Percentiles rank a stretch among this genome's conserved stretches.
Conservation (phyloP, 2,888 invertebrate genomes). For the Nebria brevicollis region DNA sequence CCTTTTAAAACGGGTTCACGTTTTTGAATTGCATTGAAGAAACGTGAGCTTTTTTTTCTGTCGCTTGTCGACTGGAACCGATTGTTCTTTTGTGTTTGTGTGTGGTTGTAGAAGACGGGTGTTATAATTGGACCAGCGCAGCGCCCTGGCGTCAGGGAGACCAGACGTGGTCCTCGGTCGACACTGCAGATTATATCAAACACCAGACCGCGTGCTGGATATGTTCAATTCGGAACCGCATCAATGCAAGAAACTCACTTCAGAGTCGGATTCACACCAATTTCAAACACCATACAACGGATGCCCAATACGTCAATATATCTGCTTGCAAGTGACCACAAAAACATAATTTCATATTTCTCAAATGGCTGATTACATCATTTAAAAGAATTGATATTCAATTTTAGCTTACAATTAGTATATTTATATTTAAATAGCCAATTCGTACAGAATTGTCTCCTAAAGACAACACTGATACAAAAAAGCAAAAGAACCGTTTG, state of each 20-base stretch:
- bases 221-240: constrained; percentile 20
- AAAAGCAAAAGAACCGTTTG: neutral
- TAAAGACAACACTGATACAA: neutral
- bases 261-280: neutral
- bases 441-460: neutral
- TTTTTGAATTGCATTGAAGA: neutral
- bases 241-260: neutral
- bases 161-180: constrained; percentile 54
- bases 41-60: neutral
- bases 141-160: constrained; percentile 62
- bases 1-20: neutral
- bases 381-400: too few species aligned
- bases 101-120: constrained; percentile 52
- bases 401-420: too few species aligned
- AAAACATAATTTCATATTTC: too few species aligned
- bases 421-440: too few species aligned
- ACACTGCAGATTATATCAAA: constrained; percentile 19
- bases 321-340: too few species aligned
- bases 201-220: constrained; percentile 13
- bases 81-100: constrained; percentile 43
- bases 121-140: constrained; percentile 64
- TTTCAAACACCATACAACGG: neutral
- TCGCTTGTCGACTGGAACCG: constrained; percentile 19
- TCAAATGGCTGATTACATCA: too few species aligned
- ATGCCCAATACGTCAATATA: too few species aligned